These are phyloP conservation scores for Graphium colonna DNA, from an alignment of 2,888 invertebrate genomes.

Conservation along the genomic window DNA sequence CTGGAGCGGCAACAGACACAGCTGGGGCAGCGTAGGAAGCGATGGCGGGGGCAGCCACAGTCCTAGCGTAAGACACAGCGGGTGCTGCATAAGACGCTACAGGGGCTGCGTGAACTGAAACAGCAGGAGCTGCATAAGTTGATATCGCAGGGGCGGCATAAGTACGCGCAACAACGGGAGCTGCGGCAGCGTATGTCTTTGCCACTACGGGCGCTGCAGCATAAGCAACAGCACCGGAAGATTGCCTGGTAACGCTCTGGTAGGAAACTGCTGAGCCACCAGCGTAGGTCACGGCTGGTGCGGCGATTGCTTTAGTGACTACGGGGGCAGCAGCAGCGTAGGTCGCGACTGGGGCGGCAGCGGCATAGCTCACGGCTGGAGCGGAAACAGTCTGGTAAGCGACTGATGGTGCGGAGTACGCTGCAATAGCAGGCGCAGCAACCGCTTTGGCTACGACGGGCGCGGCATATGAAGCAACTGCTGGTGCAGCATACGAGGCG, in stretches of 20 bases:
- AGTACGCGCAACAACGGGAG: constrained; percentile 36
- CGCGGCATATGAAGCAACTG: constrained; percentile 32
- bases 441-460: too few species aligned
- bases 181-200: constrained; percentile 32
- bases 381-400: constrained; percentile 27
- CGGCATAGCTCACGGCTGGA: constrained; percentile 28
- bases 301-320: constrained; percentile 38
- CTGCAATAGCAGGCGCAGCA: constrained; percentile 12
- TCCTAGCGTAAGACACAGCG: not conserved
- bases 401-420: constrained; percentile 31
- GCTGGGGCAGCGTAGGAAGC: constrained; percentile 72
- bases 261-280: constrained; percentile 37
- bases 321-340: too few species aligned
- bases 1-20: constrained; percentile 67
- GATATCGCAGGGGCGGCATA: constrained; percentile 41
- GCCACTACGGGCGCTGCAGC: constrained; percentile 31
- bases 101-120: constrained; percentile 27
- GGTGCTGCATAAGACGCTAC: constrained; percentile 30
- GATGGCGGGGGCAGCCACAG: constrained; percentile 31
- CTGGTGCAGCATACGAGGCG: constrained; percentile 73
- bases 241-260: constrained; percentile 26
- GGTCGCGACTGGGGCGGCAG: constrained; percentile 29
- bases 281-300: constrained; percentile 38
- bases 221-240: constrained; percentile 26
- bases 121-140: constrained; percentile 27